Conservation (phyloP, 1,140 invertebrate species). For the Dendroctonus valens region DNA sequence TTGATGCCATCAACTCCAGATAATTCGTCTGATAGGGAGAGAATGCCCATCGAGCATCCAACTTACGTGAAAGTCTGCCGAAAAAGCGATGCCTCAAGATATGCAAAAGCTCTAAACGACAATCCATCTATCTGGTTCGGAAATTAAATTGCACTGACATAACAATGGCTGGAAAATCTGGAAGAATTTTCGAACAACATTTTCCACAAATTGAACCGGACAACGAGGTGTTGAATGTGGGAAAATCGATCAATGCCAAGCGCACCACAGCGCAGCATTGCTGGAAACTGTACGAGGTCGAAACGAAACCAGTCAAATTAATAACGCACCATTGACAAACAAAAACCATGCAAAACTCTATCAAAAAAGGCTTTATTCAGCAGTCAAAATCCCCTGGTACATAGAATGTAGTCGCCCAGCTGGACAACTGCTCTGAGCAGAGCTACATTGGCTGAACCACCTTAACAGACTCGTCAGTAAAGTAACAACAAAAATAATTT, state of each 20-base stretch:
- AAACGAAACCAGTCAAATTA: neutral
- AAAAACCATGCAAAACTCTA: neutral
- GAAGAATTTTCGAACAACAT: slow-evolving; percentile 11
- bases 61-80: slow-evolving; percentile 18
- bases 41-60: neutral
- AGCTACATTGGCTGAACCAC: neutral
- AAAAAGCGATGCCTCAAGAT: slow-evolving; percentile 18
- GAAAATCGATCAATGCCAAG: slow-evolving; percentile 5
- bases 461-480: too few species aligned
- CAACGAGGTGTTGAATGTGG: slow-evolving; percentile 11
- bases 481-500: too few species aligned
- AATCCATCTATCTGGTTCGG: slow-evolving; percentile 5
- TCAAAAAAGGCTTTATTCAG: neutral
- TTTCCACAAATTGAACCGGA: slow-evolving; percentile 9
- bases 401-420: neutral
- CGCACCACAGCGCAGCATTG: neutral
- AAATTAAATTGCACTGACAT: neutral
- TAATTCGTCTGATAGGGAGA: neutral
- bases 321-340: neutral
- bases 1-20: neutral
- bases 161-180: slow-evolving; percentile 1
- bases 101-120: slow-evolving; percentile 14
- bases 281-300: neutral
- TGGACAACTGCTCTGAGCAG: neutral
- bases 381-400: neutral